phyloP scores from a whole-genome alignment of 2,113 vertebrate genomes.

The Melanerpes aurifrons region DNA sequence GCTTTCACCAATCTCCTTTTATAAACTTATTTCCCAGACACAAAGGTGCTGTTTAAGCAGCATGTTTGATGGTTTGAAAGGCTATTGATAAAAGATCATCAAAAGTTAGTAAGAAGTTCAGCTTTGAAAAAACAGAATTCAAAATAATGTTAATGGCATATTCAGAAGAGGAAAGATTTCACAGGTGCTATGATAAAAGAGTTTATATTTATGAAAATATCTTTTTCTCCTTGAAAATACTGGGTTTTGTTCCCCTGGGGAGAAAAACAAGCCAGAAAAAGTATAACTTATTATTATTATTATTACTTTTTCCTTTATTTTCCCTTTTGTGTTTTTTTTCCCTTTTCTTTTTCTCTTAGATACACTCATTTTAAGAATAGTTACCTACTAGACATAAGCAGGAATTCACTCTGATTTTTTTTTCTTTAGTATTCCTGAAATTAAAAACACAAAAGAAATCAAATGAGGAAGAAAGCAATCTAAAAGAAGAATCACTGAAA shows the following conservation, averaged over 20 bases:
- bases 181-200: background rate
- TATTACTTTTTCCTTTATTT: background rate
- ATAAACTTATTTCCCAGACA: background rate
- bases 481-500: conserved; percentile 36
- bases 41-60: background rate
- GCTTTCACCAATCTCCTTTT: background rate
- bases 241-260: background rate
- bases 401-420: conserved; percentile 36
- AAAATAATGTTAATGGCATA: conserved; percentile 27
- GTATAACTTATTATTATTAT: background rate
- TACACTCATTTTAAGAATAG: conserved; percentile 8
- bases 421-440: background rate
- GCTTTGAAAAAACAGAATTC: conserved; percentile 24
- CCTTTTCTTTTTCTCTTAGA: background rate
- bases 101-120: conserved; percentile 29
- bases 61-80: background rate
- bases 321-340: no score
- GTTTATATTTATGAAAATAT: conserved; percentile 10
- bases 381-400: background rate
- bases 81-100: background rate
- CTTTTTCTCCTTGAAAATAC: background rate
- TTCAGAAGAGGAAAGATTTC: conserved; percentile 20
- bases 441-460: background rate
- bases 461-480: background rate
- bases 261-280: conserved; percentile 10